phyloP scores from a whole-genome alignment of 1,140 invertebrate genomes.

The Drosophila erecta region DNA sequence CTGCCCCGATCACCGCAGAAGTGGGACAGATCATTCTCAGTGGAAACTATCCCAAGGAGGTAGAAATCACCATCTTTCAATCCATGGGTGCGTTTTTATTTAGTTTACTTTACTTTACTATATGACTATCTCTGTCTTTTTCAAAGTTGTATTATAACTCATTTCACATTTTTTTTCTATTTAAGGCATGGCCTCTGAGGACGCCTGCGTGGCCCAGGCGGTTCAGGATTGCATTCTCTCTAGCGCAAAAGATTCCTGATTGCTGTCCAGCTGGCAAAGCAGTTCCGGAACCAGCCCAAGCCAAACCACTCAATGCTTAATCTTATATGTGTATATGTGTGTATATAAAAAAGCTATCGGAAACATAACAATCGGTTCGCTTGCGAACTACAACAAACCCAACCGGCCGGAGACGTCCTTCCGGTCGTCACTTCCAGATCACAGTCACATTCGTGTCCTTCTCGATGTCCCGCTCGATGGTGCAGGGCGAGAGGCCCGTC shows the following conservation, averaged over 20 bases:
- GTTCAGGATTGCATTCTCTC: constrained; percentile 40
- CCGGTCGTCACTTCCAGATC: constrained; percentile 90
- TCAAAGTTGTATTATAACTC: not conserved
- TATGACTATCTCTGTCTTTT: constrained; percentile 11
- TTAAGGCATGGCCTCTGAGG: constrained; percentile 72
- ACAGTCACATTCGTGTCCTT: constrained; percentile 93
- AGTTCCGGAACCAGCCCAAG: not conserved
- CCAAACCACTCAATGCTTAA: not conserved
- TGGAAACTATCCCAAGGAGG: constrained; percentile 11
- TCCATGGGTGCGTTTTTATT: constrained; percentile 57
- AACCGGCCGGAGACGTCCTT: too few species aligned
- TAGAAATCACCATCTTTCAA: constrained; percentile 61
- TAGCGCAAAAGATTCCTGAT: not conserved
- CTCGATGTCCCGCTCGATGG: constrained; percentile 94
- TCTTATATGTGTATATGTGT: constrained; percentile 9
- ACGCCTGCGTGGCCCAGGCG: constrained; percentile 72
- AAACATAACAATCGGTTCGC: constrained; percentile 41
- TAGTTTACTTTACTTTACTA: not conserved
- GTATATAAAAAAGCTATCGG: constrained; percentile 38
- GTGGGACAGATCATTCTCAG: constrained; percentile 80
- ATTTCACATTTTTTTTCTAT: not conserved
- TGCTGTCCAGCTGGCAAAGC: not conserved
- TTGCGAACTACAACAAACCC: constrained; percentile 38
- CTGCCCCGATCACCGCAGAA: constrained; percentile 76
- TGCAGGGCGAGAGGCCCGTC: constrained; percentile 91